A percentile compares a stretch with the other conserved stretches of the same genome.
phyloP scores from a whole-genome alignment of 2,888 invertebrate genomes.

The Myopa testacea region DNA sequence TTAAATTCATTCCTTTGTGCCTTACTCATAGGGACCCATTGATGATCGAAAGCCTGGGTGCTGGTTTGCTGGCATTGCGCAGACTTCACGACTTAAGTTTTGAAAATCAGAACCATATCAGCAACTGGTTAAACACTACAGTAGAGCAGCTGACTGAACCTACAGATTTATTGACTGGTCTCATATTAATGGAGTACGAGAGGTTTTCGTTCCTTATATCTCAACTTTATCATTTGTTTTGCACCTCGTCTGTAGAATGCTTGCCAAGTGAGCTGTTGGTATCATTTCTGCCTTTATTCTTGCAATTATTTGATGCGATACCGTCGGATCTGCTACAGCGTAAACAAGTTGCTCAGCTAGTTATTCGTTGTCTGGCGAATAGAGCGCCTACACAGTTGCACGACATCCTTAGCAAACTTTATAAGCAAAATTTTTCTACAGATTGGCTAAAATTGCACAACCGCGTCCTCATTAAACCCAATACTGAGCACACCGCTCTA shows the following conservation, averaged over 20 bases:
- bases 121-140: slow-evolving; percentile 44
- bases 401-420: slow-evolving; percentile 52
- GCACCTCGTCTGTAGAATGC: slow-evolving; percentile 60
- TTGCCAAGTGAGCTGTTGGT: slow-evolving; percentile 60
- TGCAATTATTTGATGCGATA: slow-evolving; percentile 57
- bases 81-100: slow-evolving; percentile 56
- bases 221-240: slow-evolving; percentile 60
- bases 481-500: slow-evolving; percentile 37
- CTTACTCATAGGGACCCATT: slow-evolving; percentile 36
- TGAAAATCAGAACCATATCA: slow-evolving; percentile 51
- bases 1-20: slow-evolving; percentile 54
- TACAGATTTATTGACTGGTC: slow-evolving; percentile 56
- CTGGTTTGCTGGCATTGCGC: slow-evolving; percentile 58
- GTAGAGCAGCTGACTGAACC: slow-evolving; percentile 56
- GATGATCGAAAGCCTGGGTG: slow-evolving; percentile 51
- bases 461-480: slow-evolving; percentile 52
- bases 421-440: slow-evolving; percentile 47
- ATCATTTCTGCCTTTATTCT: slow-evolving; percentile 56
- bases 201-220: slow-evolving; percentile 54
- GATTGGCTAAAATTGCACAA: slow-evolving; percentile 54
- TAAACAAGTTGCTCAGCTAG: slow-evolving; percentile 50
- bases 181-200: slow-evolving; percentile 60
- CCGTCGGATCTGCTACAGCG: slow-evolving; percentile 47
- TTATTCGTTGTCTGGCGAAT: slow-evolving; percentile 62
- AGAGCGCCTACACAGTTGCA: slow-evolving; percentile 55